These are phyloP conservation scores for Pampus argenteus DNA, from an alignment of 2,797 vertebrate species.

Conservation along the genomic window DNA sequence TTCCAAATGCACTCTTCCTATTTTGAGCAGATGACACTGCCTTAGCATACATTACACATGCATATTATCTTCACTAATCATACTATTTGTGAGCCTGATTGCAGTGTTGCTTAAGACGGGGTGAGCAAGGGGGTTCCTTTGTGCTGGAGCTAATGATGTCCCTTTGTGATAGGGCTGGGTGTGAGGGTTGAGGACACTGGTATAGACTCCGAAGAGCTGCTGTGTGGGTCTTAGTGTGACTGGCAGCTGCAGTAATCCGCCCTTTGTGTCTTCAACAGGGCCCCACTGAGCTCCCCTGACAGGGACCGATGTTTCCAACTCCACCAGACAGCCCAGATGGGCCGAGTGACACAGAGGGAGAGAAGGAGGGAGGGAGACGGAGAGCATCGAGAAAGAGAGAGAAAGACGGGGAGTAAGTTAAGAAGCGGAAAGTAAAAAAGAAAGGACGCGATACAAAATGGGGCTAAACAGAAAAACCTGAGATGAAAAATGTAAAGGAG, in stretches of 20 bases:
- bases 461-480: conserved; percentile 30
- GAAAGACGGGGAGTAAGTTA: conserved; percentile 49
- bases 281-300: conserved; percentile 84
- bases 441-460: conserved; percentile 18
- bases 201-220: conserved; percentile 82
- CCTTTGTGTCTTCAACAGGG: conserved; percentile 86
- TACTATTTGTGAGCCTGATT: conserved; percentile 79
- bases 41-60: conserved; percentile 76
- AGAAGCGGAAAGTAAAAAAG: conserved; percentile 22
- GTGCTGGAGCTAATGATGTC: conserved; percentile 86
- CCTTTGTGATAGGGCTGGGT: conserved; percentile 81
- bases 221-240: conserved; percentile 90
- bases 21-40: conserved; percentile 75
- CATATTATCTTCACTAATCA: conserved; percentile 82
- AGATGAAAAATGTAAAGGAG: conserved; percentile 15
- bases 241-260: conserved; percentile 90
- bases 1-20: conserved; percentile 27
- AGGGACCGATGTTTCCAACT: conserved; percentile 80
- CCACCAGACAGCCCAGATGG: conserved; percentile 86
- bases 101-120: conserved; percentile 76
- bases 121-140: conserved; percentile 75
- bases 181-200: conserved; percentile 84
- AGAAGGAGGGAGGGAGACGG: conserved; percentile 39
- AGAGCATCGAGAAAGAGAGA: conserved; percentile 33
- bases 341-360: conserved; percentile 70